Evolutionary conservation across 2,113 vertebrate genomes (phyloP).

Genomic region (Merops nubicus): DNA sequence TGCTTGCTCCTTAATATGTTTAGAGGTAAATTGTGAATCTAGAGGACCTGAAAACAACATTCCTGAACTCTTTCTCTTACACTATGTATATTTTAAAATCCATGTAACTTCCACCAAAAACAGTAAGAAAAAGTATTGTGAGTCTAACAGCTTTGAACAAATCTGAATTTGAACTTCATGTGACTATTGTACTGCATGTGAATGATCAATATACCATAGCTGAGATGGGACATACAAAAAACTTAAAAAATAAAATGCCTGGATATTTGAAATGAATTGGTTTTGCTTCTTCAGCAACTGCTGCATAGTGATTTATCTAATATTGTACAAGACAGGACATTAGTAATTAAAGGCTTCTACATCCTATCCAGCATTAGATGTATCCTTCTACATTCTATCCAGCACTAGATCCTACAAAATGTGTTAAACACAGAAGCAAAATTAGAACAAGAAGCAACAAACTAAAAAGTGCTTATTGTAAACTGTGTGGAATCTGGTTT

Average conservation of each 20-base stretch:
- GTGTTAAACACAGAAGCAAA: slow-evolving; percentile 7
- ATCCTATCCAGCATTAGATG: background rate
- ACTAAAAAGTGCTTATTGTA: background rate
- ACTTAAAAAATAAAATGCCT: background rate
- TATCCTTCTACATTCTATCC: no score
- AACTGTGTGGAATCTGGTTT: background rate
- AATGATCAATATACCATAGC: background rate
- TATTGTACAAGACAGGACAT: background rate
- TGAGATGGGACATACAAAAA: background rate
- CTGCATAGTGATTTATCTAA: background rate
- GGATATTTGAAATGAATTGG: background rate
- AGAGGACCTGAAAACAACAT: background rate
- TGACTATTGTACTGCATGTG: background rate
- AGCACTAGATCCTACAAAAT: slow-evolving; percentile 25
- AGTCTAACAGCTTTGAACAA: background rate
- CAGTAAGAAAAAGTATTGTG: background rate
- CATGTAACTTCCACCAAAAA: background rate
- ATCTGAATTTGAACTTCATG: background rate
- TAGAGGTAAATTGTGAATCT: background rate
- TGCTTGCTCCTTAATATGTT: background rate
- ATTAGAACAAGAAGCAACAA: background rate
- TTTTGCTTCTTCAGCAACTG: background rate
- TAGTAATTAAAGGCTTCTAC: slow-evolving; percentile 14
- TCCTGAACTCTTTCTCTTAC: background rate
- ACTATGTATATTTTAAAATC: background rate